Base-by-base conservation (phyloP, 2,888 invertebrate species). In the Mongoloraphidia duomilia region DNA sequence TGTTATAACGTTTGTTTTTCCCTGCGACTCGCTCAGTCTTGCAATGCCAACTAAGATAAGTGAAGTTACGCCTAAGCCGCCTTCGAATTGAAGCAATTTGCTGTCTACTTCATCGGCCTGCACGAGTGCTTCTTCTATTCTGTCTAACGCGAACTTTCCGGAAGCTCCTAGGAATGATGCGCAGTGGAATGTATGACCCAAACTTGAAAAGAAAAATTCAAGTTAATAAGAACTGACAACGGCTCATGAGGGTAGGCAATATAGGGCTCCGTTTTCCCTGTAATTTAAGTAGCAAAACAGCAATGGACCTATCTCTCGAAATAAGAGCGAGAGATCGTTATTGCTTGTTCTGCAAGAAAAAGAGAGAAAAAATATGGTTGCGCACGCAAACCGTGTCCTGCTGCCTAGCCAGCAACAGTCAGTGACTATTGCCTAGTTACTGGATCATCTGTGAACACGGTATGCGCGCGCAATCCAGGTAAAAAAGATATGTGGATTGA, bases 81-180 rank as follows among this genome's bases (percentile, higher is more conserved):
- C 90, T 66, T 96, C 96, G 67, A 93, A 96, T 71, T 95, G 88
- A 53, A 92, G 71, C 59, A 85, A 81, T 60, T 80, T 80, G 10
- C 87, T 84, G 68, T 95, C 90, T 5, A 91, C 84, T 74, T 96
- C 95, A 69, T 97, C 96, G 2, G 95, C 95, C 61, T 95, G 93
- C 3, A 89, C 83, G 51, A 96, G 73, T n/a, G 89, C 84, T 64
- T 94, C 92, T 67, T 94, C 93, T 26, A 94, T 82, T 47, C 88
- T 80, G 51, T 86, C 80, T 41, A 79, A 76, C 41, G 76, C 74
- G 61, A 80, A 79, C 43, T 71, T 74, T 12, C 82, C 82, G 50
- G 80, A 80, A 55, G 74, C 75, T 2, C 79, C 78, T 56, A 93
- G 70, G 54, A 82, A 76, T 41, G 86, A 73, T n/a, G 90, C 89